Conservation (phyloP, 2,113 vertebrate species). For the Nothoprocta perdicaria region DNA sequence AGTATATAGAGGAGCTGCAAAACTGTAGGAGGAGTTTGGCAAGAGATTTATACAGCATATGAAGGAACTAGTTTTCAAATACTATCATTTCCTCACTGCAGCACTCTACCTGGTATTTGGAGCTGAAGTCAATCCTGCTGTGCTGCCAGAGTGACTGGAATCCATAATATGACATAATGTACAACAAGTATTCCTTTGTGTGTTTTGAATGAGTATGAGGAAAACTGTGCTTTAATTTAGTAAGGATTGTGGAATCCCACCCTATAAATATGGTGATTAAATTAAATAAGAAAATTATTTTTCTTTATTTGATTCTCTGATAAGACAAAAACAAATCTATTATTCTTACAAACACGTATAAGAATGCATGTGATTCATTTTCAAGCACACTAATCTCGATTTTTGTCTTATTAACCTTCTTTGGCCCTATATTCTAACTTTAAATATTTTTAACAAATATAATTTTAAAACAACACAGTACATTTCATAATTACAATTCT, state of each 20-base stretch:
- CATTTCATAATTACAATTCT: slow-evolving; percentile 11
- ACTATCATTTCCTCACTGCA: background rate
- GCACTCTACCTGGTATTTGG: background rate
- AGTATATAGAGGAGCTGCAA: background rate
- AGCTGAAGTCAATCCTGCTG: background rate
- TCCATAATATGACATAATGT: background rate
- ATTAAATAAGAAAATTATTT: background rate
- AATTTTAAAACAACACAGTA: slow-evolving; percentile 6
- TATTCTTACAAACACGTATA: background rate
- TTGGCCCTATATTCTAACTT: background rate
- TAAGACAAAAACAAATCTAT: background rate
- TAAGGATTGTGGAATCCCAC: background rate
- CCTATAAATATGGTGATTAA: background rate
- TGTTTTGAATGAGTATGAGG: background rate
- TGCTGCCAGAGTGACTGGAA: background rate
- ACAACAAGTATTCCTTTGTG: background rate
- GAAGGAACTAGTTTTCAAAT: background rate
- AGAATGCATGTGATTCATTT: background rate
- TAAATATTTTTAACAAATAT: background rate
- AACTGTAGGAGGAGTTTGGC: background rate
- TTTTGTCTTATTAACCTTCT: background rate
- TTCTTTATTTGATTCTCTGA: background rate
- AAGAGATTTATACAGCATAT: background rate
- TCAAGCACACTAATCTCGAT: background rate
- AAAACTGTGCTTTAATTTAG: background rate